Conservation (phyloP, 1,140 invertebrate species). For the Drosophila takahashii region DNA sequence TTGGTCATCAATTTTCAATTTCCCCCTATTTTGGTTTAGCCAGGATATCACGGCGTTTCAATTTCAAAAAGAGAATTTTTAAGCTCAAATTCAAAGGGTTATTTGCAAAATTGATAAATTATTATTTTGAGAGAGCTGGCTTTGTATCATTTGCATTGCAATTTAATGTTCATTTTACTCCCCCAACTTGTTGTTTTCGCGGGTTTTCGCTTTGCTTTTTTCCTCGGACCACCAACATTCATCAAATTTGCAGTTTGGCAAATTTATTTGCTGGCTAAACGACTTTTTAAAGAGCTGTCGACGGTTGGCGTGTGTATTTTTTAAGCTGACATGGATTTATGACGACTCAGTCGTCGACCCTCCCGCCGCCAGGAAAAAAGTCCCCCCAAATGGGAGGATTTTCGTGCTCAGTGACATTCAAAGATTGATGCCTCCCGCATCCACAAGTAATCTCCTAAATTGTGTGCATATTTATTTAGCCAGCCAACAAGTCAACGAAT, state of each 20-base stretch:
- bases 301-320: constrained; percentile 48
- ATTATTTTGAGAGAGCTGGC: not conserved
- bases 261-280: constrained; percentile 63
- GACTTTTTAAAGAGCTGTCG: constrained; percentile 76
- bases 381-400: constrained; percentile 5
- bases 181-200: constrained; percentile 1
- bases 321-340: constrained; percentile 78
- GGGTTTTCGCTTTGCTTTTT: not conserved
- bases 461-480: constrained; percentile 69
- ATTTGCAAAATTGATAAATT: not conserved
- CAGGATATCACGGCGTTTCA: no score
- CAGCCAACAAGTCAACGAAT: constrained; percentile 40
- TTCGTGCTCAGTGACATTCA: constrained; percentile 63
- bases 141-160: not conserved
- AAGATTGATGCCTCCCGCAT: constrained; percentile 76
- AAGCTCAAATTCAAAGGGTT: not conserved
- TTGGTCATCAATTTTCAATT: constrained; percentile 4
- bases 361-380: not conserved
- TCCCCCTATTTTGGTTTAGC: not conserved
- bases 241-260: constrained; percentile 60
- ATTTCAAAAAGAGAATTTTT: not conserved
- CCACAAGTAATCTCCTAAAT: constrained; percentile 75
- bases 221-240: constrained; percentile 27
- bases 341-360: constrained; percentile 28
- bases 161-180: not conserved